Conservation (phyloP, 2,113 vertebrate species). For the Forbesichthys agassizii region DNA sequence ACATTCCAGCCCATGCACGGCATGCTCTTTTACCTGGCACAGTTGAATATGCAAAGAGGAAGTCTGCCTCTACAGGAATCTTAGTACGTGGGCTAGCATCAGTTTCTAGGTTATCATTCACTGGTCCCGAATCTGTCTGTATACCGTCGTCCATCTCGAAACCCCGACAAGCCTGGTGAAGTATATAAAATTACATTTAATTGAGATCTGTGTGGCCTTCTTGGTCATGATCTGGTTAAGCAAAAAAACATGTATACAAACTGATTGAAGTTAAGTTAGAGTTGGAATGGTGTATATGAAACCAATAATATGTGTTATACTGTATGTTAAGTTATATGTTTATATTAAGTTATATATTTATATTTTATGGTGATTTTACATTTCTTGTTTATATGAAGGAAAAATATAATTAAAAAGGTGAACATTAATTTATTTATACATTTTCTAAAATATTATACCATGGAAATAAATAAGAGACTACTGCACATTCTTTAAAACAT, state of each 20-base stretch:
- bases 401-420: too few species aligned
- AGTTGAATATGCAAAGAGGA: constrained; percentile 96
- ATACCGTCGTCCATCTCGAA: constrained; percentile 93
- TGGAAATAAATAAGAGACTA: too few species aligned
- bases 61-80: constrained; percentile 97
- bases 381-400: too few species aligned
- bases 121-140: constrained; percentile 90
- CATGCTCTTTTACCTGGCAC: constrained; percentile 84
- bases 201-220: constrained; percentile 61
- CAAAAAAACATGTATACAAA: constrained; percentile 23
- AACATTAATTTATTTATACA: too few species aligned
- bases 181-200: constrained; percentile 70
- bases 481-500: too few species aligned
- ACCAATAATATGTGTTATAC: too few species aligned
- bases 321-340: too few species aligned
- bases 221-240: constrained; percentile 62
- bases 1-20: background rate
- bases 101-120: constrained; percentile 84
- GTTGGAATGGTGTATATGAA: too few species aligned
- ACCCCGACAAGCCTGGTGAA: constrained; percentile 90
- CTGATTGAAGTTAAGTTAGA: too few species aligned
- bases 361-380: too few species aligned
- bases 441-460: too few species aligned
- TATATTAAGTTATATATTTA: too few species aligned
- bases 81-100: constrained; percentile 88